These are phyloP conservation scores for Reticulitermes lucifugus DNA, from an alignment of 2,888 invertebrate species.

Conservation along the genomic window DNA sequence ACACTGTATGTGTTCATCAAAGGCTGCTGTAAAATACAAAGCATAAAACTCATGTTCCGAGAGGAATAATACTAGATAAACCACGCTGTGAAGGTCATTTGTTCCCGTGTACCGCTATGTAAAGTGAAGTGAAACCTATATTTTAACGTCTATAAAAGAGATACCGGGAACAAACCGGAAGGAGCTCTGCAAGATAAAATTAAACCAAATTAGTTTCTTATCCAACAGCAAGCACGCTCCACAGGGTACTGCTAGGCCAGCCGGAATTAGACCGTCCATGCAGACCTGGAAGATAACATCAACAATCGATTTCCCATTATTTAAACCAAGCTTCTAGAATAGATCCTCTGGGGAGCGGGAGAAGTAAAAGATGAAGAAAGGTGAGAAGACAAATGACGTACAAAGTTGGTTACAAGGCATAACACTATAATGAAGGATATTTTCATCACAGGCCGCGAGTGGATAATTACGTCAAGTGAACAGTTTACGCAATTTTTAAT, in stretches of 20 bases:
- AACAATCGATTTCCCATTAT: slow-evolving; percentile 13
- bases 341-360: background rate
- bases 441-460: too few relatives aligned
- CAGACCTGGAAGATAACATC: background rate
- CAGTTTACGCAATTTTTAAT: too few relatives aligned
- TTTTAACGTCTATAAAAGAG: background rate
- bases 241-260: background rate
- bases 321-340: background rate
- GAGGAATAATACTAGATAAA: too few relatives aligned
- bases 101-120: too few relatives aligned
- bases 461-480: too few relatives aligned
- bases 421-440: background rate
- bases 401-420: background rate
- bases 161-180: background rate
- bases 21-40: too few relatives aligned
- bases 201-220: slow-evolving; percentile 16
- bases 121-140: background rate
- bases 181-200: background rate
- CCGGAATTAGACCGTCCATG: background rate
- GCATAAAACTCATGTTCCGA: too few relatives aligned
- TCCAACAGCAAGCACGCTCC: background rate
- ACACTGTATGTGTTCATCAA: too few relatives aligned
- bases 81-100: too few relatives aligned
- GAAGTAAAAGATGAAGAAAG: background rate
- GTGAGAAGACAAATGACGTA: background rate